Conservation (phyloP, 2,888 invertebrate species). For the Morpho helenor region DNA sequence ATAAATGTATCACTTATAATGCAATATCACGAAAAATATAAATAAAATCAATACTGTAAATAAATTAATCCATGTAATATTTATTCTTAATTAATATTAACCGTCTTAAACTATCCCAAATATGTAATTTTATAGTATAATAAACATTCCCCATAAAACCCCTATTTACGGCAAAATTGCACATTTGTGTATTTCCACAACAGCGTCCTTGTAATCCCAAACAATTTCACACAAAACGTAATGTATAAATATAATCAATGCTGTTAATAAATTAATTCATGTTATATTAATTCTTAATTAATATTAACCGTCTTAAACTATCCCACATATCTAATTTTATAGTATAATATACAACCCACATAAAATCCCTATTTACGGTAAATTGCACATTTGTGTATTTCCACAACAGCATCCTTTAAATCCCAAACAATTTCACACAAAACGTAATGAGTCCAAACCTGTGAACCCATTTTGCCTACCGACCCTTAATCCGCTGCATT, state of each 20-base stretch:
- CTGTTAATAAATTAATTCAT: too few species aligned
- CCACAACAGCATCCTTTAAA: constrained; percentile 50
- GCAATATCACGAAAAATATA: too few species aligned
- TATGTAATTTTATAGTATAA: not conserved
- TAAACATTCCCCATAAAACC: not conserved
- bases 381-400: constrained; percentile 33
- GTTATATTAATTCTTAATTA: too few species aligned
- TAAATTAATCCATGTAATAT: too few species aligned
- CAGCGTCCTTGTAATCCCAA: constrained; percentile 45
- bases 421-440: constrained; percentile 46
- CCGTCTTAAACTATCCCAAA: too few species aligned
- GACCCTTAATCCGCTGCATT: constrained; percentile 74
- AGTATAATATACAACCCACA: not conserved
- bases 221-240: constrained; percentile 53
- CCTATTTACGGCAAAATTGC: constrained; percentile 18
- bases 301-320: too few species aligned
- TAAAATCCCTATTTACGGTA: constrained; percentile 11
- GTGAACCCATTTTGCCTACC: constrained; percentile 69
- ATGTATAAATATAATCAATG: constrained; percentile 37
- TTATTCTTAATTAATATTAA: too few species aligned
- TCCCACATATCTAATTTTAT: too few species aligned
- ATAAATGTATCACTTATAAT: too few species aligned
- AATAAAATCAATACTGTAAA: too few species aligned
- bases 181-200: constrained; percentile 41
- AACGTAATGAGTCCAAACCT: constrained; percentile 60